phyloP scores from a whole-genome alignment of 2,888 invertebrate species.

The Cerastis rubricosa region DNA sequence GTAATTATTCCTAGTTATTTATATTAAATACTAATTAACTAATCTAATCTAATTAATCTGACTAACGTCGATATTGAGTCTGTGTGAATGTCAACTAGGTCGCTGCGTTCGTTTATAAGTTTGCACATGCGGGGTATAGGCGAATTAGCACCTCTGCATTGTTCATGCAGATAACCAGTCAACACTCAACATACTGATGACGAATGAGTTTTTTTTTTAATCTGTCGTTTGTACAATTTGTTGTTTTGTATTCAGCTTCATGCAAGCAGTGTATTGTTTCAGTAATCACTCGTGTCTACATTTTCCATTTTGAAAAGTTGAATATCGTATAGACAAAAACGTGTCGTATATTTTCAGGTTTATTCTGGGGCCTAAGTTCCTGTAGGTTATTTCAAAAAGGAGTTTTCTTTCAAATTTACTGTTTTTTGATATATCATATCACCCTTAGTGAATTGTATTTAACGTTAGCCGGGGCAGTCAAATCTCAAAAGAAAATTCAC shows the following conservation, averaged over 20 bases:
- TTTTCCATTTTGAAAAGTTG: neutral
- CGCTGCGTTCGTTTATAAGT: neutral
- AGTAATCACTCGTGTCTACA: neutral
- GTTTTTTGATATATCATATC: no score
- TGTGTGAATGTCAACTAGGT: no score
- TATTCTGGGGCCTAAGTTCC: neutral
- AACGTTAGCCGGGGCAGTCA: no score
- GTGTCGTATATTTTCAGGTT: neutral
- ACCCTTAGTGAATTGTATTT: no score
- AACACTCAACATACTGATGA: neutral
- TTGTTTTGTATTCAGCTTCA: neutral
- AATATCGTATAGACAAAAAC: neutral
- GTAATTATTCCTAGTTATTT: no score
- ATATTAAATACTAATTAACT: no score
- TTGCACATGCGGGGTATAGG: neutral
- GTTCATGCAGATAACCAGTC: neutral
- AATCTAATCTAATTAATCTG: no score
- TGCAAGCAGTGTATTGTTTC: neutral
- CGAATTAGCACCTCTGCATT: neutral
- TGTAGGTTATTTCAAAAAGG: no score
- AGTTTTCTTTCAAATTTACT: neutral
- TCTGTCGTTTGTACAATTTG: neutral
- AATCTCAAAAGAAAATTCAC: no score
- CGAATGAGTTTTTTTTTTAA: constrained; percentile 22
- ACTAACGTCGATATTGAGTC: no score